Evolutionary conservation across 2,113 vertebrate species (phyloP), one percentile per base, ranked within the genome.

Genomic region (Lepisosteus osseus): DNA sequence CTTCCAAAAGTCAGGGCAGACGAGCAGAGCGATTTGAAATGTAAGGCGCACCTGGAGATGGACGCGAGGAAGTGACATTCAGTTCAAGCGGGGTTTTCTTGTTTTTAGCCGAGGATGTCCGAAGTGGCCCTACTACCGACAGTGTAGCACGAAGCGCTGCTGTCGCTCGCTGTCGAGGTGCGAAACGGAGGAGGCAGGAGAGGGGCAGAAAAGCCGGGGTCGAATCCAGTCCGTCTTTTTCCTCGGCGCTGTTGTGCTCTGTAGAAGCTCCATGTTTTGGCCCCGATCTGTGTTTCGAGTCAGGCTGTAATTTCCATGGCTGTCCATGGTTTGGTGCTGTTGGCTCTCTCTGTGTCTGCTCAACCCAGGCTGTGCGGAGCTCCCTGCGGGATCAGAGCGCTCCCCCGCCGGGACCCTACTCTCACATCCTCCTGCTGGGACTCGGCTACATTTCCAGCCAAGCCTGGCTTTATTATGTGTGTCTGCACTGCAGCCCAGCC

Each of bases 381-480:
- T 97, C 96, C 96, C 96, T 95, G 95, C 96, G 96, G 96, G 96
- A 98, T 97, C 96, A 96, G 95, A 98, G 96, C 96, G 95, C 96
- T 96, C 96, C 96, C 96, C 96, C 96, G 96, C 95, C 96, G 95
- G 96, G 96, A 97, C 95, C 95, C 94, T 94, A 95, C 96, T 96
- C 96, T 96, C 96, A 97, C 96, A 97, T 97, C 95, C 96, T 96
- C 96, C 96, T 97, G 96, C 96, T 96, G 96, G 95, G 96, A 98
- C 95, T 94, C 95, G 92, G 96, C 96, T 97, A 95, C 95, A 96
- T 94, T 96, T 96, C 94, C 95, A 98, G 96, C 96, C 96, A 96
- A 97, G 95, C 96, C 96, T 95, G 95, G 95, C 96, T 97, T 96
- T 98, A 98, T 96, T 97, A 98, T 97, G 96, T 97, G 96, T 98